Percentiles rank a stretch among this genome's conserved stretches.
These are phyloP conservation scores for Tridacna gigas DNA, from an alignment of 2,888 invertebrate genomes.

Conservation along the genomic window DNA sequence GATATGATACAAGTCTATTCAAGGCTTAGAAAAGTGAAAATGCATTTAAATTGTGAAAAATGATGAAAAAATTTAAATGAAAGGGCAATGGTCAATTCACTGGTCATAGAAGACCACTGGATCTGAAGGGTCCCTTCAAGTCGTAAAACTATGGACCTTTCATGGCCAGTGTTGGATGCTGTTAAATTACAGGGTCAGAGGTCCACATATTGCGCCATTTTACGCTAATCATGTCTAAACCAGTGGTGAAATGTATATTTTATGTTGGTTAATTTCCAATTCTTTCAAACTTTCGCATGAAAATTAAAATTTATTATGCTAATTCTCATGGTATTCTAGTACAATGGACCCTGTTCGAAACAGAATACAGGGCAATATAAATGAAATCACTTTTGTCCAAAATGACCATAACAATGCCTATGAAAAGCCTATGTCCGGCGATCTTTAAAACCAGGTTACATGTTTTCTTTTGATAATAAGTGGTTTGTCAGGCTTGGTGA, in stretches of 20 bases:
- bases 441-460: constrained; percentile 55
- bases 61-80: constrained; percentile 59
- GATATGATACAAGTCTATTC: constrained; percentile 32
- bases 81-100: constrained; percentile 38
- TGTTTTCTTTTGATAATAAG: constrained; percentile 64
- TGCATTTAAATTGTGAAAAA: constrained; percentile 65
- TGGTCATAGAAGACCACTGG: constrained; percentile 10
- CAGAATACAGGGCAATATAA: constrained; percentile 37
- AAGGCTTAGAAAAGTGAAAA: constrained; percentile 56
- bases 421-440: constrained; percentile 63
- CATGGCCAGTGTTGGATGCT: constrained; percentile 34
- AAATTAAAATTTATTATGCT: constrained; percentile 61
- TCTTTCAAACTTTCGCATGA: constrained; percentile 43
- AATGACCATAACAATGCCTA: constrained; percentile 42
- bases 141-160: constrained; percentile 31
- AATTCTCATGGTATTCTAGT: constrained; percentile 48
- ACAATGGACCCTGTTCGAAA: constrained; percentile 53
- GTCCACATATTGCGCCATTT: constrained; percentile 50
- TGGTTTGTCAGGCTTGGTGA: constrained; percentile 43
- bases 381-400: constrained; percentile 46
- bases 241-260: constrained; percentile 62
- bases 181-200: constrained; percentile 60
- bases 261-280: constrained; percentile 63
- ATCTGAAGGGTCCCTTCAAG: constrained; percentile 3
- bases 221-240: constrained; percentile 62